phyloP scores from a whole-genome alignment of 2,888 invertebrate genomes.

The Lampropteryx suffumata region DNA sequence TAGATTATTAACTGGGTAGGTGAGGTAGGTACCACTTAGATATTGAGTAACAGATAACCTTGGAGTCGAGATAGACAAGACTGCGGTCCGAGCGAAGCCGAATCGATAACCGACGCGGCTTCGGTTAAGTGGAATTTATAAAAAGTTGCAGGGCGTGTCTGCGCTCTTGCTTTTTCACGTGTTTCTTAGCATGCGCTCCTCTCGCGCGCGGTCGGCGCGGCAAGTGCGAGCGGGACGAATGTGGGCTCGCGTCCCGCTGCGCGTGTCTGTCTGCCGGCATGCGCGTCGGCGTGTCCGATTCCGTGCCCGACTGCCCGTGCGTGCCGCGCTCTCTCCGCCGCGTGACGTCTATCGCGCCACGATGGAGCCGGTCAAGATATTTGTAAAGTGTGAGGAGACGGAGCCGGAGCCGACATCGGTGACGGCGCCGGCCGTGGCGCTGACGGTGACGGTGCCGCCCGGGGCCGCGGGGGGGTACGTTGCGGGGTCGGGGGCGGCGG shows the following conservation, averaged over 20 bases:
- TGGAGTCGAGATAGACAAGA: background rate
- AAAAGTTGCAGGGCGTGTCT: conserved; percentile 42
- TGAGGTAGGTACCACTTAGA: too few species aligned
- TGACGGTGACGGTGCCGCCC: too few species aligned
- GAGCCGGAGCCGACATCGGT: background rate
- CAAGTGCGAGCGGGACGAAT: conserved; percentile 51
- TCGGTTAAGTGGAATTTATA: conserved; percentile 20
- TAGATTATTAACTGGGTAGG: too few species aligned
- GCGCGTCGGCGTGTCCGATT: conserved; percentile 67
- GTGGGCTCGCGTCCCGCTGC: conserved; percentile 62
- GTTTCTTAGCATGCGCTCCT: conserved; percentile 49
- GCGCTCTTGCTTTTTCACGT: conserved; percentile 73
- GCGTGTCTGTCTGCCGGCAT: conserved; percentile 72
- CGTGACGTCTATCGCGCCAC: conserved; percentile 39
- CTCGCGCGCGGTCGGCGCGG: conserved; percentile 6
- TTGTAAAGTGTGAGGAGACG: conserved; percentile 22
- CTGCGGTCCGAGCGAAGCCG: conserved; percentile 9
- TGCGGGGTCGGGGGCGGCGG: conserved; percentile 11
- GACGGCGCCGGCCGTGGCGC: background rate
- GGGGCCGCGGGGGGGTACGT: background rate
- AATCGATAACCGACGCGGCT: conserved; percentile 22
- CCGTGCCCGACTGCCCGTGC: conserved; percentile 66
- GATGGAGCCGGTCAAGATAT: conserved; percentile 17
- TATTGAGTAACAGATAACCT: background rate
- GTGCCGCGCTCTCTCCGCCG: conserved; percentile 32